Base-by-base conservation (phyloP, 2,888 invertebrate species). In the Ptilodon capucinus region DNA sequence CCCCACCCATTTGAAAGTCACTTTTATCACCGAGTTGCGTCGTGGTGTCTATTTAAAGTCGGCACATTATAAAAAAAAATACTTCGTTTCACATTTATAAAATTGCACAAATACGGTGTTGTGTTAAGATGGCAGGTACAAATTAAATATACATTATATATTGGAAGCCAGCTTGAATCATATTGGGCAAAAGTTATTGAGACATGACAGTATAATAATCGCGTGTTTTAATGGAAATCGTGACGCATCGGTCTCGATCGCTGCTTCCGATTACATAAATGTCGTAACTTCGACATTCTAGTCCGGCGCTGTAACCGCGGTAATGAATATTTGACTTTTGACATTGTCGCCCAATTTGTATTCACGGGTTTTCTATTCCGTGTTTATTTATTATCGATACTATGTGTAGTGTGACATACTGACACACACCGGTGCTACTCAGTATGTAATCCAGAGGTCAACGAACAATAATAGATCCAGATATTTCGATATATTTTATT, bases 261-360 rank as follows among this genome's bases (percentile, higher is more conserved):
- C 53, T 55, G 60, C 60, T 64, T 68, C 64, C 59, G 64, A 70
- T 76, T 76, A 67, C 61, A 57, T 74, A 74, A 75, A 62, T 53
- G 49, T 56, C 56, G 58, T 58, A 60, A 57, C 60, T 54, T 48
- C 64, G 51, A 63, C 59, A 65, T 65, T 65, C 64, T 65, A 67
- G 62, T 64, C 46, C 68, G 54, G 72, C 76, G 70, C 62, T 54
- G 39, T n/a, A 14, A 7, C 21, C 11, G 39, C 21, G 56, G 58
- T 74, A 75, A 76, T 74, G 78, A 75, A 74, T 77, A 75, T 79
- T 69, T 84, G 85, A 86, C 86, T 80, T 86, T 76, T 86, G 84
- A 86, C 86, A 82, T 84, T 84, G 84, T 74, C 79, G 60, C 44
- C 73, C 60, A 65, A 70, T 72, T 80, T 76, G 63, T 68, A 69